Conservation (phyloP, 2,797 vertebrate species). For the Microchirus variegatus region DNA sequence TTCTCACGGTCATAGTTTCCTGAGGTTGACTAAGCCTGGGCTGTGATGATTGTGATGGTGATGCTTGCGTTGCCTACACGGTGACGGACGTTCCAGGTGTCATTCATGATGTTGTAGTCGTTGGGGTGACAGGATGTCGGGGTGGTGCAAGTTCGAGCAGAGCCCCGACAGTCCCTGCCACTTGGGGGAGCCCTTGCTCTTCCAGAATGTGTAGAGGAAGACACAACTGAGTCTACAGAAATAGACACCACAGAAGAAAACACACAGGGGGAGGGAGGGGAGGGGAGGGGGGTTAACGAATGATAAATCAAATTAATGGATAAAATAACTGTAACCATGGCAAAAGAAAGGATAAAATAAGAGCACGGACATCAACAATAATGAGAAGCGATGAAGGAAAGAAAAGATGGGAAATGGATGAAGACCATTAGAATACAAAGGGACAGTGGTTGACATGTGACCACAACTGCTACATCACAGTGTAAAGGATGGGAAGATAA, state of each 20-base stretch:
- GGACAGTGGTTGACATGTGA: too few relatives aligned
- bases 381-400: constrained; percentile 12
- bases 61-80: constrained; percentile 59
- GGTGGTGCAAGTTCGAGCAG: constrained; percentile 93
- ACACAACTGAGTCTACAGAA: constrained; percentile 90
- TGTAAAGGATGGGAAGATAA: too few relatives aligned
- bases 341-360: constrained; percentile 34
- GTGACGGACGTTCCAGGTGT: constrained; percentile 68
- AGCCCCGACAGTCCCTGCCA: constrained; percentile 90
- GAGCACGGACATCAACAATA: not conserved
- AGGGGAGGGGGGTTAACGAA: constrained; percentile 80
- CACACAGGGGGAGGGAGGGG: constrained; percentile 48
- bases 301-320: constrained; percentile 71
- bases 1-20: not conserved
- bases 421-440: not conserved
- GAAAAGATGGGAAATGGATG: not conserved
- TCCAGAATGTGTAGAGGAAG: constrained; percentile 99
- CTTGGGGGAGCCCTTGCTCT: constrained; percentile 93
- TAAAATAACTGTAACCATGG: constrained; percentile 72
- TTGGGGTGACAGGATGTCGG: constrained; percentile 75
- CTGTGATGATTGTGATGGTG: constrained; percentile 41
- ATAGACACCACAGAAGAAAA: constrained; percentile 63
- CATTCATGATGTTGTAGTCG: constrained; percentile 55
- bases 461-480: too few relatives aligned
- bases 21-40: not conserved